A percentile compares a stretch with the other conserved stretches of the same genome.
Conservation (phyloP, 1,140 invertebrate species). For the Physella acuta region DNA sequence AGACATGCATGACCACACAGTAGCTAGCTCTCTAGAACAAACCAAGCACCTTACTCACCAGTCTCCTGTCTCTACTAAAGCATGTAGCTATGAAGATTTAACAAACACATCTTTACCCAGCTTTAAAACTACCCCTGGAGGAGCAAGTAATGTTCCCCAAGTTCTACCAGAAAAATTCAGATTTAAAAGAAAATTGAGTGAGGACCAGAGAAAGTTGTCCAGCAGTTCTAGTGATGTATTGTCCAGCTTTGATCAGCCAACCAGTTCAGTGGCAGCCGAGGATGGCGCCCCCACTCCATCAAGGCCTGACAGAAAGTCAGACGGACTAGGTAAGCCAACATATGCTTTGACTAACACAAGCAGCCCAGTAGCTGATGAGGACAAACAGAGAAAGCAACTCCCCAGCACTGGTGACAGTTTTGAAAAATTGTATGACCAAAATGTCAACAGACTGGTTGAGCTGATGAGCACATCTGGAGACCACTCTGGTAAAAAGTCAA, state of each 20-base stretch:
- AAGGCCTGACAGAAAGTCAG: neutral
- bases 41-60: neutral
- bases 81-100: neutral
- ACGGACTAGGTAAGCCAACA: neutral
- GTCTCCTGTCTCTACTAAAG: neutral
- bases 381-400: neutral
- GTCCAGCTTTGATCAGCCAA: neutral
- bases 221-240: neutral
- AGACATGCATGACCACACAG: neutral
- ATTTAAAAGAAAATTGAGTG: neutral
- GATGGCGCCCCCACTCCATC: neutral
- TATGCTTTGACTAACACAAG: neutral
- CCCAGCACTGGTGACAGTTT: conserved; percentile 11
- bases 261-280: neutral
- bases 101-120: neutral
- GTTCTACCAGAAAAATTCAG: neutral
- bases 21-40: neutral
- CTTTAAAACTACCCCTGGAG: neutral
- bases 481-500: neutral
- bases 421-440: conserved; percentile 23
- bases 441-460: conserved; percentile 12
- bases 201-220: neutral
- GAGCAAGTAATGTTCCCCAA: neutral
- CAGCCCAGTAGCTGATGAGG: neutral
- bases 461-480: neutral